Conservation (phyloP, 1,140 invertebrate genomes). For the Oryzaephilus surinamensis region DNA sequence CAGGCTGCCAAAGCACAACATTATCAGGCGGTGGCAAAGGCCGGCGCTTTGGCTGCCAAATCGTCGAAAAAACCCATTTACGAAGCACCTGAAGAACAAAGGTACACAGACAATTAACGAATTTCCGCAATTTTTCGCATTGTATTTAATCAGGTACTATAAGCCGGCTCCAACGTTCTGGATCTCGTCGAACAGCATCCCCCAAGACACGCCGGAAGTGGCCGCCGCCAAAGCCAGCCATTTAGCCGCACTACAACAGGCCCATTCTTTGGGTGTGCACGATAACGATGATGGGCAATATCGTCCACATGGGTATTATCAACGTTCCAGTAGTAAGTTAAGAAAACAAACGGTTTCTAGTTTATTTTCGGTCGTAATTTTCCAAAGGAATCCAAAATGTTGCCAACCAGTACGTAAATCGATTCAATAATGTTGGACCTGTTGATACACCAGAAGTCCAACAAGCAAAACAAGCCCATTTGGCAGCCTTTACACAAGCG, state of each 20-base stretch:
- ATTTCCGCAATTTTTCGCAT: neutral
- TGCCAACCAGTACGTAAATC: no score
- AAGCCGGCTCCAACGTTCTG: no score
- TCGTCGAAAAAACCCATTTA: neutral
- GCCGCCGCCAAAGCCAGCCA: conserved; percentile 34
- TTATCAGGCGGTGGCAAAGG: conserved; percentile 45
- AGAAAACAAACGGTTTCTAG: no score
- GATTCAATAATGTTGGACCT: no score
- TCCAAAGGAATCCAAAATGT: neutral
- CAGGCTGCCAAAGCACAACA: conserved; percentile 48
- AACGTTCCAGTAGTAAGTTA: conserved; percentile 3
- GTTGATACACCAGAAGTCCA: conserved; percentile 31
- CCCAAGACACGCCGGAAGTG: conserved; percentile 30
- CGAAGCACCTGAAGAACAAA: conserved; percentile 1
- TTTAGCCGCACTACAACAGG: conserved; percentile 21
- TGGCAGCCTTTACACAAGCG: conserved; percentile 19
- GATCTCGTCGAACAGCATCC: no score
- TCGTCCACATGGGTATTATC: neutral
- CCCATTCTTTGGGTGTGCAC: no score
- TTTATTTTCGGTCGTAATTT: neutral
- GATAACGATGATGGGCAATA: no score
- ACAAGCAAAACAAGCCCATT: conserved; percentile 33
- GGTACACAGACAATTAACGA: neutral
- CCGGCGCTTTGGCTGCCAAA: conserved; percentile 15
- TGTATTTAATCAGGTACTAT: neutral